Evolutionary conservation across 2,888 invertebrate genomes (phyloP).

Genomic region (Melanotus villosus): DNA sequence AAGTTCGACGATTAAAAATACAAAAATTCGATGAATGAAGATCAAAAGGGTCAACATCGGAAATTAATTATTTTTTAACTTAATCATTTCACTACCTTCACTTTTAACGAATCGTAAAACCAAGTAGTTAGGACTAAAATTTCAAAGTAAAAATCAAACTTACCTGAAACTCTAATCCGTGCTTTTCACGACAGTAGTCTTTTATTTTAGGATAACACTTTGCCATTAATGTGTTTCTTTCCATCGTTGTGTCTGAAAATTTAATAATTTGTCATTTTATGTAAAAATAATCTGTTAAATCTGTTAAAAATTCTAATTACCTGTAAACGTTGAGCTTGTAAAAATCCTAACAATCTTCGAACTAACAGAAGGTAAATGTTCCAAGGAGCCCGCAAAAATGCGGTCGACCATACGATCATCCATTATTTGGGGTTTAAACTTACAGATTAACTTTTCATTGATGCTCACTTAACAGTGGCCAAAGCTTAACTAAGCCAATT

Average conservation of each 20-base stretch:
- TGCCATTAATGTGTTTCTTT: slow-evolving; percentile 97
- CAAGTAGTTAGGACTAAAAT: neutral
- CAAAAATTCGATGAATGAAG: too few relatives aligned
- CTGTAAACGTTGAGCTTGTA: slow-evolving; percentile 98
- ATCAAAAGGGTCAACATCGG: too few relatives aligned
- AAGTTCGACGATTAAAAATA: too few relatives aligned
- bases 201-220: slow-evolving; percentile 97
- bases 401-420: slow-evolving; percentile 92
- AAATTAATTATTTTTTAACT: too few relatives aligned
- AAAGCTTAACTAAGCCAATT: slow-evolving; percentile 30
- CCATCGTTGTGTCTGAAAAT: slow-evolving; percentile 93
- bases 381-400: slow-evolving; percentile 90
- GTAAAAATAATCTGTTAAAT: neutral
- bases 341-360: slow-evolving; percentile 99
- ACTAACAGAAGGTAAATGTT: slow-evolving; percentile 93
- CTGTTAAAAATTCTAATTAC: slow-evolving; percentile 69
- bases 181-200: slow-evolving; percentile 96
- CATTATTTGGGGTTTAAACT: slow-evolving; percentile 72
- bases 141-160: slow-evolving; percentile 35
- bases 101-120: too few relatives aligned
- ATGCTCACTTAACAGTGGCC: slow-evolving; percentile 18
- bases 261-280: neutral
- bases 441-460: slow-evolving; percentile 5
- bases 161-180: slow-evolving; percentile 98
- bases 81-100: too few relatives aligned